Evolutionary conservation across 2,797 vertebrate species (phyloP), one percentile per base, ranked within the genome.

Genomic region (Chiroxiphia lanceolata): DNA sequence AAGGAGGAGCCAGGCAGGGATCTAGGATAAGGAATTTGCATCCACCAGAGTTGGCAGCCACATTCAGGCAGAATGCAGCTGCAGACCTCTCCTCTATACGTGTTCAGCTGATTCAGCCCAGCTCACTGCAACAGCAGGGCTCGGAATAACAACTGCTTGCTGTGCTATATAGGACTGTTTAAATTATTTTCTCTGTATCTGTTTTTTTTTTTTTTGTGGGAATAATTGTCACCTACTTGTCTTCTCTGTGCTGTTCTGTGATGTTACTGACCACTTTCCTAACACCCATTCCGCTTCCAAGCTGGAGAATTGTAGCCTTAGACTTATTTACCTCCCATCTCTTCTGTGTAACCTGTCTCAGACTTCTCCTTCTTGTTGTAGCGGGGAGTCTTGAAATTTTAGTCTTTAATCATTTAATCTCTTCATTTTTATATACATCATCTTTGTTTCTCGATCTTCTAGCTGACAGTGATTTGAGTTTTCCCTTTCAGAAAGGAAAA

Each of bases 381-480:
- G 34, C 60, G 47, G 16, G 25, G 23, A 86, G 27, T 63, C 54
- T 45, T 47, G 50, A 51, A 54, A 47, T 71, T 60, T 60, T 65
- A 59, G 11, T 51, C 76, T 77, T 92, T 34, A 72, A 59, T 60
- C 54, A 53, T 81, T 89, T 83, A 57, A 47, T 75, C 13, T n/a
- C 22, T 15, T 67, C 12, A 67, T 68, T 93, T 83, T 78, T 56
- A 90, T 70, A 53, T 82, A 21, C 40, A 18, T 81, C 9, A 2
- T 78, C 9, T 19, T 85, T 88, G n/a, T 77, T 95, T 85, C 77
- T 82, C 33, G 2, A 40, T 88, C 23, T 26, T 81, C 48, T 70
- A 48, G 67, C 50, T 84, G 80, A 48, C 88, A 89, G 71, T 64
- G 67, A 83, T 96, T 78, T 70, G 69, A 67, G 48, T 84, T 83